These are phyloP conservation scores for Dilophus febrilis DNA, from an alignment of 2,888 invertebrate species.

Conservation along the genomic window DNA sequence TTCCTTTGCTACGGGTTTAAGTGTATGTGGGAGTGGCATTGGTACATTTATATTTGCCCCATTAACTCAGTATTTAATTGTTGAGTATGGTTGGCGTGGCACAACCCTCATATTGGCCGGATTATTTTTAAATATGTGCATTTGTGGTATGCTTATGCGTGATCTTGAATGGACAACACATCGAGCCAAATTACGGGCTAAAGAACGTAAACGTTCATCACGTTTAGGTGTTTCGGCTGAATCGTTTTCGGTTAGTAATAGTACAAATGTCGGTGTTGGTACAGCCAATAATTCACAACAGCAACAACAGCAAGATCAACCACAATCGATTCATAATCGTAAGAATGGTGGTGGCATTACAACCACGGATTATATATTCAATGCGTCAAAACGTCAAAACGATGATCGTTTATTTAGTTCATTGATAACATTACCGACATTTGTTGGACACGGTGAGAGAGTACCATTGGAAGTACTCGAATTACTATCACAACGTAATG, in stretches of 20 bases:
- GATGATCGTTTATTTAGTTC: constrained; percentile 44
- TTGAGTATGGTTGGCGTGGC: constrained; percentile 68
- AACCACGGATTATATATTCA: constrained; percentile 9
- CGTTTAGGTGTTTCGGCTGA: constrained; percentile 49
- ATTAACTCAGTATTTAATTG: constrained; percentile 51
- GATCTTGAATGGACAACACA: constrained; percentile 38
- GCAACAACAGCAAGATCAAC: constrained; percentile 17
- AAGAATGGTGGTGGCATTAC: constrained; percentile 13
- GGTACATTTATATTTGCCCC: constrained; percentile 80
- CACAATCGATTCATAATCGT: too few species aligned
- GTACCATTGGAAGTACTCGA: constrained; percentile 59
- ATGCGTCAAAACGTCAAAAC: constrained; percentile 13
- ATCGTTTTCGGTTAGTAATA: constrained; percentile 50
- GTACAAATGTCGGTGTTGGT: constrained; percentile 44
- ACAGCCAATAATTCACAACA: constrained; percentile 29
- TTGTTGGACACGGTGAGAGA: constrained; percentile 57
- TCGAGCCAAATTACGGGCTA: constrained; percentile 42
- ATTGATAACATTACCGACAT: constrained; percentile 73
- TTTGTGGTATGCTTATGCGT: constrained; percentile 66
- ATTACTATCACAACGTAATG: constrained; percentile 47
- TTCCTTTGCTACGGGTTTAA: constrained; percentile 70
- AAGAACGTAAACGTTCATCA: constrained; percentile 41
- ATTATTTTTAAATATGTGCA: constrained; percentile 61
- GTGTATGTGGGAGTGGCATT: constrained; percentile 75
- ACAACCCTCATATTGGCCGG: constrained; percentile 68